These are phyloP conservation scores for Pteruthius melanotis DNA, from an alignment of 2,113 vertebrate genomes.

Conservation along the genomic window DNA sequence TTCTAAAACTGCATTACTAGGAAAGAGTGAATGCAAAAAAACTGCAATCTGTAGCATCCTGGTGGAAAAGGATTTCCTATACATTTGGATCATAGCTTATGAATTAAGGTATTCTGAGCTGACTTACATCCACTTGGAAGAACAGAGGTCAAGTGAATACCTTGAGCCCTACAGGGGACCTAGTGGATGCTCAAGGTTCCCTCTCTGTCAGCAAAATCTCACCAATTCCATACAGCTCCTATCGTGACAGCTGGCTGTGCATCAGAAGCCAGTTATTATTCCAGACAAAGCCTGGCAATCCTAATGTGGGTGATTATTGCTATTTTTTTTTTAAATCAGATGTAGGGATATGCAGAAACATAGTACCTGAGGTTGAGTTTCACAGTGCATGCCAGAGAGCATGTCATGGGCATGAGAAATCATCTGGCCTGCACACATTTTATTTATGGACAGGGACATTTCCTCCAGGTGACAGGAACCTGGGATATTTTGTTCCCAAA, in stretches of 20 bases:
- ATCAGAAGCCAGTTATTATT: background rate
- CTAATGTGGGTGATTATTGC: background rate
- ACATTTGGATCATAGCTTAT: background rate
- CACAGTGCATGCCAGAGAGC: accelerated
- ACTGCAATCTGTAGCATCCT: background rate
- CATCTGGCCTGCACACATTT: background rate
- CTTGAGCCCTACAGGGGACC: background rate
- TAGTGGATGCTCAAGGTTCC: background rate
- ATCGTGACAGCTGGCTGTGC: accelerated
- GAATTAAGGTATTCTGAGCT: background rate
- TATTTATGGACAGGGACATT: background rate
- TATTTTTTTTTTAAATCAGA: background rate
- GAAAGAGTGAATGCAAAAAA: background rate
- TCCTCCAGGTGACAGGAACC: background rate
- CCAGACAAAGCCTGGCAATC: background rate
- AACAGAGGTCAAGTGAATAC: background rate
- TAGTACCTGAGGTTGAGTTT: background rate
- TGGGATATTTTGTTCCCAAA: background rate
- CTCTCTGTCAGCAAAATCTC: background rate
- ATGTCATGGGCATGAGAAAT: background rate
- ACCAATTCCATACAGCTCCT: background rate
- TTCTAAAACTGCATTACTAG: background rate
- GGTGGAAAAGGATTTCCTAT: background rate
- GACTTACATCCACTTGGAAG: background rate
- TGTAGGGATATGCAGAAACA: background rate